These are phyloP conservation scores for Pycnonotus jocosus DNA, from an alignment of 2,113 vertebrate species.

Conservation along the genomic window DNA sequence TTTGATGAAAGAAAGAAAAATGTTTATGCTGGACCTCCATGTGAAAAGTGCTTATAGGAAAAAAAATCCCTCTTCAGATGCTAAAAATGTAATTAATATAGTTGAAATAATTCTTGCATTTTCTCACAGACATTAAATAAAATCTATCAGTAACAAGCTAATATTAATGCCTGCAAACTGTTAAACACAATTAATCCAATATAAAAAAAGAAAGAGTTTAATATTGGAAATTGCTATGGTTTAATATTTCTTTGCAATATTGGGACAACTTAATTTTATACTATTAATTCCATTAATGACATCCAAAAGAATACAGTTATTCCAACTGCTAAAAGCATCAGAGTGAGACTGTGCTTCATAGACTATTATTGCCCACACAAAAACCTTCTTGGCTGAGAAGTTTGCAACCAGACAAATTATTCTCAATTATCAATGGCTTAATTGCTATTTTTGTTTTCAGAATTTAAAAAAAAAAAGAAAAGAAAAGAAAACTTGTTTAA, in stretches of 20 bases:
- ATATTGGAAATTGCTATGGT: background rate
- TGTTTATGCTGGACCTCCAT: background rate
- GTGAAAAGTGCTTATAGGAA: constrained; percentile 37
- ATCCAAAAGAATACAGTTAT: background rate
- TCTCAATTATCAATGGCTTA: background rate
- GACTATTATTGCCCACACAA: background rate
- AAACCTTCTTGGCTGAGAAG: background rate
- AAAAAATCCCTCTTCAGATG: background rate
- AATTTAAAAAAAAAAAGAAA: background rate
- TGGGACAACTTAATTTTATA: background rate
- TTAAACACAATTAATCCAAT: background rate
- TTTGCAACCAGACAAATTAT: background rate
- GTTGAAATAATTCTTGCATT: constrained; percentile 22
- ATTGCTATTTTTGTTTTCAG: background rate
- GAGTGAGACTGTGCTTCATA: background rate
- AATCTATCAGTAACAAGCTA: background rate
- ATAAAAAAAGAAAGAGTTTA: background rate
- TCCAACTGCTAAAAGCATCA: background rate
- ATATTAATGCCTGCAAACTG: background rate
- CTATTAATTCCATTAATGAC: background rate
- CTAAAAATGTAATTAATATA: constrained; percentile 26
- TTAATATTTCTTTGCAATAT: background rate
- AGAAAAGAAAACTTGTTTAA: background rate
- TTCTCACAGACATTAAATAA: constrained; percentile 21
- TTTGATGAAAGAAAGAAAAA: constrained; percentile 29